Base-by-base conservation (phyloP, 1,140 invertebrate species). In the Ooceraea biroi region DNA sequence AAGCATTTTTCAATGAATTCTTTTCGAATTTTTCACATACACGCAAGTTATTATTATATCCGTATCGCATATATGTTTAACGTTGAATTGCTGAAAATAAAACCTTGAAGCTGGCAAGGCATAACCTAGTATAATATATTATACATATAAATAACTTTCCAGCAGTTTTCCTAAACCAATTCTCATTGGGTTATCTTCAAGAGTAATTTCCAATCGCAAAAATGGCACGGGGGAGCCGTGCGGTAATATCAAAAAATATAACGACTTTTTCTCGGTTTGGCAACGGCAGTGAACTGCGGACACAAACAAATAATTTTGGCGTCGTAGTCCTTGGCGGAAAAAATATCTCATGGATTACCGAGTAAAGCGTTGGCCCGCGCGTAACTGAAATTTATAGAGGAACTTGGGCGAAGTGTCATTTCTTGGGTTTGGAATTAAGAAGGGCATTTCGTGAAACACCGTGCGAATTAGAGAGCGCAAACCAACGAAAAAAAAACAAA, bases 341-440 rank as follows among this genome's bases (percentile, higher is more conserved):
- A 84, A 87, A 78, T 86, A 87, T 87, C 86, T 87, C 71, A 71
- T 57, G 71, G 73, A 84, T 84, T 78, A 84, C 63, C 84, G 19
- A 7, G 61, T 52, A 71, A 46, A 82, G 36, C 52, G 66, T 36
- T 66, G 30, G 30, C 22, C 52, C 30, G 46, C 27, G 46, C 57
- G 57, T 86, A 87, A 87, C 25, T 77, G 71, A 82, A 72, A 77
- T 87, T 87, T 87, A 83, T 87, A 86, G 44, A 17, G 58, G 14
- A 83, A 87, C 46, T 86, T 73, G 1, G 25, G 46, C 19, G 44
- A 87, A 87, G 72, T 83, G 72, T 83, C 72, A 82, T 87, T 86
- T 69, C 65, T 55, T 52, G 71, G 69, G 78, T 22, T 71, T 69
- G 82, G 57, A 14, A 27, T 87, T 86, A 83, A 83, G 69, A 71